Evolutionary conservation across 2,113 vertebrate genomes (phyloP), one percentile per base, ranked within the genome.

Genomic region (Thymallus thymallus): DNA sequence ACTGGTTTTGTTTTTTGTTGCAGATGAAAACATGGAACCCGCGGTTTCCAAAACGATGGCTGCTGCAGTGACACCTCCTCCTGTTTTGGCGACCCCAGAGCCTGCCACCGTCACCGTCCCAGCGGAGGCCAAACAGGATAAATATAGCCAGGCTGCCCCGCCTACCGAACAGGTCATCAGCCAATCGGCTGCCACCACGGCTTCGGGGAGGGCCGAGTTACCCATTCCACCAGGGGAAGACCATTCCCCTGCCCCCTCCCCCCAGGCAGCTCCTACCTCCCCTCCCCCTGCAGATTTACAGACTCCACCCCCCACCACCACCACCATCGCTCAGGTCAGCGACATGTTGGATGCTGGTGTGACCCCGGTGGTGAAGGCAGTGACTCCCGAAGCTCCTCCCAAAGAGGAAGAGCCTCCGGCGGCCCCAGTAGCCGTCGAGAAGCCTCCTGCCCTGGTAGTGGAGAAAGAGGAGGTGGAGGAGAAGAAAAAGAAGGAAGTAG

Each of bases 11-110:
- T 30, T 4, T 4, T 64, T 26, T 46, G 24, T 78, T 64, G 72
- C 79, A 99, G 97, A 97, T 89, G 96, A 97, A 82, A 91, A 89
- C 67, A 77, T 81, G 0, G 95, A 96, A 77, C 83, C 89, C 1
- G 82, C 91, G 2, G 56, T 89, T 69, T 77, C 85, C 73, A 87
- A 89, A 74, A 85, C 88, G 16, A 51, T 51, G 81, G 94, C 9
- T 2, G 35, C 9, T 2, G 35, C 35, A 2, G 10, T 90, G 86
- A 0, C 77, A 10, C 87, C 90, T 26, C 85, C 90, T 45, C 80
- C 76, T 71, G 32, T 78, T 51, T 46, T 80, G 29, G 69, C 75
- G 64, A 84, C 69, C 3, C 46, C 87, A 30, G 94, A 96, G 83
- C 83, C 83, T 32, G 75, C 68, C 9, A 56, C 68, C 3, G 32